These are phyloP conservation scores for Cecropterus lyciades DNA, from an alignment of 1,140 invertebrate genomes.

Conservation along the genomic window DNA sequence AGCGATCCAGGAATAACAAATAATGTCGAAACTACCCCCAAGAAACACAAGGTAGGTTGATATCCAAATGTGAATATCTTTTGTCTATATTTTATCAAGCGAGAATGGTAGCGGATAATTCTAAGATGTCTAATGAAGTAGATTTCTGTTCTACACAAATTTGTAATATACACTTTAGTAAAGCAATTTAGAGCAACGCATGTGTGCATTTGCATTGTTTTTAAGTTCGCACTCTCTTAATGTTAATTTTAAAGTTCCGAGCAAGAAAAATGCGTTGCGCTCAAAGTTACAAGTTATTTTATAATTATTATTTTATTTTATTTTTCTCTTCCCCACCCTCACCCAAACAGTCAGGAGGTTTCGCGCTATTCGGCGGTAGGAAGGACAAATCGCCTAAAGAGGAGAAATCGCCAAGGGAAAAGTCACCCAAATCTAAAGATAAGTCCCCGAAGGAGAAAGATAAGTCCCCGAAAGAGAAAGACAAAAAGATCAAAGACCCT, in stretches of 20 bases:
- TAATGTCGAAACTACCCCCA: slow-evolving; percentile 77
- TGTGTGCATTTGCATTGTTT: slow-evolving; percentile 58
- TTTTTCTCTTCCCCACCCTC: slow-evolving; percentile 67
- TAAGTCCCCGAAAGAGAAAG: slow-evolving; percentile 77
- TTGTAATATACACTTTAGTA: slow-evolving; percentile 72
- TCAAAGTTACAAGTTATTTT: slow-evolving; percentile 50
- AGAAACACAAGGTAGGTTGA: slow-evolving; percentile 75
- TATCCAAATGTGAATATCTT: slow-evolving; percentile 4
- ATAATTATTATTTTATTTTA: slow-evolving; percentile 61
- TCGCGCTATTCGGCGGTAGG: slow-evolving; percentile 69
- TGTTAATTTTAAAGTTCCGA: slow-evolving; percentile 34
- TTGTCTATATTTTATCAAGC: slow-evolving; percentile 35
- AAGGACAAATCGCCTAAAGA: slow-evolving; percentile 78
- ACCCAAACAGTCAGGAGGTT: slow-evolving; percentile 70
- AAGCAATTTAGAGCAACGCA: slow-evolving; percentile 51
- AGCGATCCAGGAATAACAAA: slow-evolving; percentile 75
- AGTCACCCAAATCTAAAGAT: slow-evolving; percentile 61
- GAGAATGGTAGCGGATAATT: slow-evolving; percentile 61
- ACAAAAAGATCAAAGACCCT: slow-evolving; percentile 79
- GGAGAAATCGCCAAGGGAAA: slow-evolving; percentile 70
- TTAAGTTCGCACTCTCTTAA: slow-evolving; percentile 52
- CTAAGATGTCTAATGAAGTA: slow-evolving; percentile 50
- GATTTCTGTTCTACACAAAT: slow-evolving; percentile 59
- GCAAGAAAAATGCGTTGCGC: slow-evolving; percentile 36
- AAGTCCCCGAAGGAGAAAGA: slow-evolving; percentile 77